Evolutionary conservation across 1,140 invertebrate species (phyloP).

Genomic region (Tetramorium alpestre): DNA sequence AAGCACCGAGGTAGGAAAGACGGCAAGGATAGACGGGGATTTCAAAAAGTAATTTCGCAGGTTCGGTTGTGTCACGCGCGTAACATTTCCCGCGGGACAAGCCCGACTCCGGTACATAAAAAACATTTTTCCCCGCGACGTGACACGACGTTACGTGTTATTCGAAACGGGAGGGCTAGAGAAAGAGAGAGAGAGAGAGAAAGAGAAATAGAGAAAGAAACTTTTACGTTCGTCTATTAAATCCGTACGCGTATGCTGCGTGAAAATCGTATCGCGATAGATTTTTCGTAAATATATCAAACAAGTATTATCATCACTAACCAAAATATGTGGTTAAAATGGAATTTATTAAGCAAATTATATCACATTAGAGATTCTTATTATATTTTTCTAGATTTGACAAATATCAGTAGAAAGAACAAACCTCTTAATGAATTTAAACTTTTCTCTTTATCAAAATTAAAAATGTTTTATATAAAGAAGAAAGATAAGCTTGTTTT

Average conservation of each 20-base stretch:
- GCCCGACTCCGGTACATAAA: conserved; percentile 53
- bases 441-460: background rate
- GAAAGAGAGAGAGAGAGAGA: background rate
- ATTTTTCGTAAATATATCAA: conserved; percentile 24
- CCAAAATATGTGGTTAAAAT: background rate
- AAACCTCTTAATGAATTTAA: background rate
- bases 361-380: background rate
- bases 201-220: background rate
- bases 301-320: conserved; percentile 2
- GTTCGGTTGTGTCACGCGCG: conserved; percentile 57
- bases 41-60: conserved; percentile 65
- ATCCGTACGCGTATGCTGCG: conserved; percentile 2
- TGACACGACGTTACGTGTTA: conserved; percentile 50
- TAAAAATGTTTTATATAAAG: background rate
- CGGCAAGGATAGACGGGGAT: conserved; percentile 1
- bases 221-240: conserved; percentile 34
- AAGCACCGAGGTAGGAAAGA: background rate
- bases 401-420: background rate
- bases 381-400: background rate
- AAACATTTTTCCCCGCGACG: conserved; percentile 66
- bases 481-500: background rate
- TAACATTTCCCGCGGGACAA: conserved; percentile 62
- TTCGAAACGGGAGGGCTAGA: background rate
- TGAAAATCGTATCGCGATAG: conserved; percentile 1
- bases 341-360: background rate